Conservation (phyloP, 2,888 invertebrate species). For the Philaethria dido region DNA sequence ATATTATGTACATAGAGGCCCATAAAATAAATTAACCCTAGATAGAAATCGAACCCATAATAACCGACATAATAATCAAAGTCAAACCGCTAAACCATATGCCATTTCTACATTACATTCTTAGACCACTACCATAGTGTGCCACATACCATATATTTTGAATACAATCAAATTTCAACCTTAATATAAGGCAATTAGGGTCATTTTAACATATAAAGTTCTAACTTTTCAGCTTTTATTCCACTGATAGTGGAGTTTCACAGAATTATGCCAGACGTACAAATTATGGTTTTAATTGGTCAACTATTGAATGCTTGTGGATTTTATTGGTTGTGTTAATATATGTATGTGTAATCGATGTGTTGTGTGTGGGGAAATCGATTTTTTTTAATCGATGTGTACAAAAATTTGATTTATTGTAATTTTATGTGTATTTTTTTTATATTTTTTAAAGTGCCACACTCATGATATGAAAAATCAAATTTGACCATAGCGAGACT, state of each 20-base stretch:
- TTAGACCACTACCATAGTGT: slow-evolving; percentile 14
- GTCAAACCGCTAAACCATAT: not conserved
- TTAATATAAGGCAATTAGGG: slow-evolving; percentile 11
- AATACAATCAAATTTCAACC: slow-evolving; percentile 31
- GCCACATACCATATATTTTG: slow-evolving; percentile 20
- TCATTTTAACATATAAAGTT: slow-evolving; percentile 6
- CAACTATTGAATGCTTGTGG: slow-evolving; percentile 28
- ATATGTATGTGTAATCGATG: slow-evolving; percentile 9
- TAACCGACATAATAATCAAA: not conserved
- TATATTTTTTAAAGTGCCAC: no score
- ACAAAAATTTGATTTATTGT: no score
- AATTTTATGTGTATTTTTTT: no score
- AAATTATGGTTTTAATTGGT: slow-evolving; percentile 38
- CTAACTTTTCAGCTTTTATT: slow-evolving; percentile 22
- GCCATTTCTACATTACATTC: slow-evolving; percentile 23
- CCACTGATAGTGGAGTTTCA: slow-evolving; percentile 16
- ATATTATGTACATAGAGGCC: no score
- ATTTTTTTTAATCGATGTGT: no score
- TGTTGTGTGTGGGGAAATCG: slow-evolving; percentile 11
- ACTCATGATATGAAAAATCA: no score
- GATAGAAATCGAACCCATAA: not conserved
- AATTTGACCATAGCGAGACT: no score
- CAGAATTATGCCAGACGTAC: slow-evolving; percentile 36
- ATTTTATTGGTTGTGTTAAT: slow-evolving; percentile 26
- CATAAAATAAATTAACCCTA: no score